Evolutionary conservation across 2,113 vertebrate genomes (phyloP).

Genomic region (Xiphophorus maculatus): DNA sequence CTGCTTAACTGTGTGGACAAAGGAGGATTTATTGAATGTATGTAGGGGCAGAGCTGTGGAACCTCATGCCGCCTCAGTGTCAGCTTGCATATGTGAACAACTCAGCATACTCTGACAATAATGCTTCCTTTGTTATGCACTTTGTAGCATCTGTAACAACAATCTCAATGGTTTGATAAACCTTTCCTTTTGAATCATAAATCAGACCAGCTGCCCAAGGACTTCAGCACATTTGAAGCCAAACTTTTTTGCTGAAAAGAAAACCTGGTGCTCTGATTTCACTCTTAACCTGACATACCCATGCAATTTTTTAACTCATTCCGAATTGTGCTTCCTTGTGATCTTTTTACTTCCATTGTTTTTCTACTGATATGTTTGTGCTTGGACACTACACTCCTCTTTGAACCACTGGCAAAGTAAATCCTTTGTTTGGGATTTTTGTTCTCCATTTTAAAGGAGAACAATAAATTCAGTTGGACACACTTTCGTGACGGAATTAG

Average conservation of each 20-base stretch:
- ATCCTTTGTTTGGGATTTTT: constrained; percentile 7
- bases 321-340: constrained; percentile 14
- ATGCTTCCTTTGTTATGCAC: neutral
- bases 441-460: neutral
- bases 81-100: neutral
- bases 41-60: neutral
- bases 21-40: neutral
- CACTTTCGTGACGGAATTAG: constrained; percentile 20
- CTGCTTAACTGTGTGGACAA: neutral
- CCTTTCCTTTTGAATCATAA: constrained; percentile 1
- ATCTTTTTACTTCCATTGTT: neutral
- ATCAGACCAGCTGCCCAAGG: neutral
- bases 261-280: neutral
- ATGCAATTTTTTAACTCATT: constrained; percentile 18
- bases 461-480: neutral
- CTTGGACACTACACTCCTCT: constrained; percentile 22
- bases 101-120: neutral
- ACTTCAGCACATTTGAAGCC: neutral
- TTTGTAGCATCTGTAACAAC: neutral
- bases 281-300: neutral
- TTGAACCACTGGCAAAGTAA: constrained; percentile 9
- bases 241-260: neutral
- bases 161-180: neutral
- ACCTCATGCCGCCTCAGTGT: neutral
- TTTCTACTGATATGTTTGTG: neutral